Conservation (phyloP, 2,888 invertebrate species). For the Villa cingulata region DNA sequence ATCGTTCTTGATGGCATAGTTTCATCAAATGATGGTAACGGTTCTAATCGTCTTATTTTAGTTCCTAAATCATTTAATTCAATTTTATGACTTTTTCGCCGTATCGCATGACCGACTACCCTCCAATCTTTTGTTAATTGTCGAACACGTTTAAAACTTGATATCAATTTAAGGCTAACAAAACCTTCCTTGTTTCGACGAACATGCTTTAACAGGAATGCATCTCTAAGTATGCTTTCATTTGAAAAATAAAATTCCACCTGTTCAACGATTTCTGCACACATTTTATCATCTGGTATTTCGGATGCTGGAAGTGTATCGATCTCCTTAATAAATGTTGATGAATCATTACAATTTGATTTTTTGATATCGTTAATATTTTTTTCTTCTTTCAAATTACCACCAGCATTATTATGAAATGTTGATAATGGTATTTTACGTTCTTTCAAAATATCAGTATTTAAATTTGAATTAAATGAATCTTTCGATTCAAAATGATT, state of each 20-base stretch:
- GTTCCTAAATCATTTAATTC: conserved; percentile 85
- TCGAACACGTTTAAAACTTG: conserved; percentile 89
- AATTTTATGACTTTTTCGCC: conserved; percentile 59
- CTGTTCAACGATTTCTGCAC: conserved; percentile 66
- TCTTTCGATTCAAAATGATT: conserved; percentile 37
- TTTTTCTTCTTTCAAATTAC: conserved; percentile 38
- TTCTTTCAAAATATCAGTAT: conserved; percentile 38
- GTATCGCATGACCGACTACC: conserved; percentile 75
- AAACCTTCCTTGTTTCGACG: conserved; percentile 90
- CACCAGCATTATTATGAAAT: conserved; percentile 13
- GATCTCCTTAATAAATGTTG: conserved; percentile 39
- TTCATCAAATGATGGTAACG: conserved; percentile 81
- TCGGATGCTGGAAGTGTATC: conserved; percentile 30
- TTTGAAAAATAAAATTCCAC: conserved; percentile 95
- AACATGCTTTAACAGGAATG: conserved; percentile 88
- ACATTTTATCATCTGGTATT: conserved; percentile 59
- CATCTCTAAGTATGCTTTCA: conserved; percentile 87
- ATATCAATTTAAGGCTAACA: conserved; percentile 86
- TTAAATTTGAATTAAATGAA: conserved; percentile 46
- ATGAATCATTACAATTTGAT: conserved; percentile 47
- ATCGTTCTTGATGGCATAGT: conserved; percentile 86
- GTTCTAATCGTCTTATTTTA: conserved; percentile 71
- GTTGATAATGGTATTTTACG: neutral
- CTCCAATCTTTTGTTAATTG: conserved; percentile 90
- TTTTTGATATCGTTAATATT: conserved; percentile 50